A percentile compares a stretch with the other conserved stretches of the same genome.
Evolutionary conservation across 2,888 invertebrate species (phyloP).

Genomic region (Zygaena filipendulae): DNA sequence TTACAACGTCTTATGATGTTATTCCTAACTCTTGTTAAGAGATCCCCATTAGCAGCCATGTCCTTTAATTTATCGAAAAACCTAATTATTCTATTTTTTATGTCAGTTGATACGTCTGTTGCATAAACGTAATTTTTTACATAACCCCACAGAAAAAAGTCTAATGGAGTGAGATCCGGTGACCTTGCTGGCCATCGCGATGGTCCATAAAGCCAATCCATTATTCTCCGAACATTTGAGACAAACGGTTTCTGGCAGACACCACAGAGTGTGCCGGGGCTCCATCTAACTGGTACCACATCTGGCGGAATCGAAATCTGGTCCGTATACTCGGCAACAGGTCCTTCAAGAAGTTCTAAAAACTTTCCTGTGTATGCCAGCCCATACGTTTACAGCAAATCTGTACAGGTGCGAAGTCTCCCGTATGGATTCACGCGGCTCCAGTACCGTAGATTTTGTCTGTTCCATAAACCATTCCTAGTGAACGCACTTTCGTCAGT

Average conservation of each 20-base stretch:
- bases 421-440: conserved; percentile 5
- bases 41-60: not conserved
- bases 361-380: conserved; percentile 5
- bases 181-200: conserved; percentile 6
- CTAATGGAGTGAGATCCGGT: conserved; percentile 6
- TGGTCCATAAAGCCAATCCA: conserved; percentile 7
- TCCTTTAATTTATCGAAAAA: conserved; percentile 3
- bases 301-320: conserved; percentile 4
- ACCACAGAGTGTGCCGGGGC: conserved; percentile 9
- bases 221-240: conserved; percentile 8
- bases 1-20: conserved; percentile 1
- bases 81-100: conserved; percentile 1
- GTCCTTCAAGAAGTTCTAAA: conserved; percentile 5
- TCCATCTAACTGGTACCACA: conserved; percentile 10
- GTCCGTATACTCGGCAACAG: conserved; percentile 5
- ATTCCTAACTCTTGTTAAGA: not conserved
- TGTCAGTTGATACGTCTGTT: conserved; percentile 1
- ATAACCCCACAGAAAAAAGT: conserved; percentile 10
- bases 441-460: conserved; percentile 8
- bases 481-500: conserved; percentile 13
- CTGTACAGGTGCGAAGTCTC: conserved; percentile 5
- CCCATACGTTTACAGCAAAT: conserved; percentile 7
- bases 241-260: conserved; percentile 3
- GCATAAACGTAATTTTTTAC: conserved; percentile 5
- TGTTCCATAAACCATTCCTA: conserved; percentile 11